Evolutionary conservation across 2,888 invertebrate species (phyloP), one percentile per base, ranked within the genome.

Genomic region (Mongoloraphidia duomilia): DNA sequence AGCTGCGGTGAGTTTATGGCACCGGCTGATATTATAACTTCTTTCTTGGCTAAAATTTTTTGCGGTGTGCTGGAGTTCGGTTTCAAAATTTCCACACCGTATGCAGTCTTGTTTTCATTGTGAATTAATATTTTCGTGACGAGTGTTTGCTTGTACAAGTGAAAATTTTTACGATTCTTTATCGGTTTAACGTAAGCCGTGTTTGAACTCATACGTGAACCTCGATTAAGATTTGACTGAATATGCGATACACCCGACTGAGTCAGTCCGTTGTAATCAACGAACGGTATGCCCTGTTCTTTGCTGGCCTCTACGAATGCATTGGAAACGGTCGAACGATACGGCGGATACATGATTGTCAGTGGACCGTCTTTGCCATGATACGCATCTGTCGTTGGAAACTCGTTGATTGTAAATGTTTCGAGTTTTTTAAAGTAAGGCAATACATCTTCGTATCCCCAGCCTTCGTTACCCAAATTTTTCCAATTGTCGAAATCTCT

Each of bases 401-500:
- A 84, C 61, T 87, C 88, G 0, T 88, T 86, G 60, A 88, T 88
- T 52, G 82, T 73, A 68, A 88, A 90, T 63, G 90, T 88, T 65
- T 90, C 76, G 0, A 86, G 84, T 65, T 92, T 92, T 62, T 80
- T 82, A 64, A 88, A 91, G 61, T 90, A 91, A 0, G 82, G 82
- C 13, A 92, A 65, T 0, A 90, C 75, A 50, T 87, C 84, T 46
- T 85, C 76, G 64, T 76, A 90, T 1, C 84, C 79, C 65, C 68
- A 67, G 45, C 70, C 66, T 0, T 77, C 72, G 64, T 91, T 91
- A 0, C 93, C 93, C 37, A 83, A 68, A 0, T 75, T 71, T 33
- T 84, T 86, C 94, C 94, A 95, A 46, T 82, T 75, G 64, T 93
- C 87, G 63, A 79, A 95, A 64, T 94, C 93, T 1, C 83, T 72